A percentile compares a stretch with the other conserved stretches of the same genome.
Conservation (phyloP, 2,888 invertebrate genomes). For the Andrena haemorrhoa region DNA sequence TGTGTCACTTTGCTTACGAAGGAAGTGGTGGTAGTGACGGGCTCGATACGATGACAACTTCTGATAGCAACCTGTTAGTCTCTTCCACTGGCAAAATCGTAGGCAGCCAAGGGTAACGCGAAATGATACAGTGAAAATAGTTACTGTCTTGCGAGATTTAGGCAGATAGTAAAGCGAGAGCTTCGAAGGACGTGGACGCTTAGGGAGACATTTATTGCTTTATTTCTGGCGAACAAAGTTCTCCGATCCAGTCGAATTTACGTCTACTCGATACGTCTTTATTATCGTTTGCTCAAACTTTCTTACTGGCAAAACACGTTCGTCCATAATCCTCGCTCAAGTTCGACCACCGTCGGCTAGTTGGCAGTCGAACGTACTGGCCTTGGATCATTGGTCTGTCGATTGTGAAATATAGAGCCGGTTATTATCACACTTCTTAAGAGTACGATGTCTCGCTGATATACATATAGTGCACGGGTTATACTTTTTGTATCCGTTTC, state of each 20-base stretch:
- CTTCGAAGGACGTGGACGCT: no score
- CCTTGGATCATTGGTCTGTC: constrained; percentile 45
- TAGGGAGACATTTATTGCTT: not conserved
- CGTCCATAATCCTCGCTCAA: constrained; percentile 30
- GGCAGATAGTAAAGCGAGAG: no score
- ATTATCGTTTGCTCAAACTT: not conserved
- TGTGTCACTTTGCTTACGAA: constrained; percentile 21
- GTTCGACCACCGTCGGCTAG: constrained; percentile 43
- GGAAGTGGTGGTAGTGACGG: constrained; percentile 4
- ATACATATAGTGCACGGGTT: constrained; percentile 20
- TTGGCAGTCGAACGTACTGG: constrained; percentile 11
- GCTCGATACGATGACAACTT: constrained; percentile 20
- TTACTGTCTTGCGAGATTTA: no score
- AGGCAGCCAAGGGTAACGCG: not conserved
- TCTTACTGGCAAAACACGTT: not conserved
- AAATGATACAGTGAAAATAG: not conserved
- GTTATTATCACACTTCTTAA: constrained; percentile 46
- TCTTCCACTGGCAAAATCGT: not conserved
- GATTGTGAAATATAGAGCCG: constrained; percentile 49
- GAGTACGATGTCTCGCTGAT: constrained; percentile 25
- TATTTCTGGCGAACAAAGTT: not conserved
- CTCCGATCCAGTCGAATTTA: not conserved
- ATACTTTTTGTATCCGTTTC: constrained; percentile 23
- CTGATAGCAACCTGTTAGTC: constrained; percentile 10
- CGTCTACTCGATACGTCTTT: not conserved